Percentiles rank a stretch among this genome's conserved stretches.
phyloP scores from a whole-genome alignment of 92 coral and sea anemone genomes.

The Anthopleura xanthogrammica region DNA sequence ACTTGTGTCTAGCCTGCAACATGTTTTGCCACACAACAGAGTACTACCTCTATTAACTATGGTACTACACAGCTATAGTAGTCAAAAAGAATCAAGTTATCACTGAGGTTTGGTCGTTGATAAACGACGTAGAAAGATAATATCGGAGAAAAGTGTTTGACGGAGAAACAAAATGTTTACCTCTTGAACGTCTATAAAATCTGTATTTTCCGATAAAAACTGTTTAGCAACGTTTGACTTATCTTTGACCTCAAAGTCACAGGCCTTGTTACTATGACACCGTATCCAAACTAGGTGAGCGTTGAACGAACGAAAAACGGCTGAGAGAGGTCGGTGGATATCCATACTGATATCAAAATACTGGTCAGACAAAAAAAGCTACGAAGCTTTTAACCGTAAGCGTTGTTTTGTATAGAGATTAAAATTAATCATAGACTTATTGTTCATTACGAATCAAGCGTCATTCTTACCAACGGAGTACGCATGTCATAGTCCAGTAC shows the following conservation, averaged over 20 bases:
- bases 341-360: not conserved
- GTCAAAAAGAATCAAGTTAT: no score
- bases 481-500: constrained; percentile 66
- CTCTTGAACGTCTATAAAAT: no score
- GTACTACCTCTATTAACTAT: no score
- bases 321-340: not conserved
- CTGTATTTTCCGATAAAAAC: not conserved
- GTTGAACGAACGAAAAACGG: no score
- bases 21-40: no score
- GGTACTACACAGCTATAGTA: no score
- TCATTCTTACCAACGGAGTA: constrained; percentile 56
- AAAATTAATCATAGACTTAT: not conserved
- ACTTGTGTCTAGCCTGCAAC: no score
- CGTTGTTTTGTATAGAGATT: not conserved
- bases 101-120: no score
- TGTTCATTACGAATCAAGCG: not conserved
- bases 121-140: no score
- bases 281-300: not conserved
- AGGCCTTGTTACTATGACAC: not conserved
- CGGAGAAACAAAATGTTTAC: no score
- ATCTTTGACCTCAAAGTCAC: not conserved
- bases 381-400: not conserved
- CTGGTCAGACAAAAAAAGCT: not conserved
- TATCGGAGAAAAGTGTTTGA: no score
- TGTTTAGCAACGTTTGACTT: not conserved